Base-by-base conservation (phyloP, 2,113 vertebrate genomes). In the Condylura cristata region DNA sequence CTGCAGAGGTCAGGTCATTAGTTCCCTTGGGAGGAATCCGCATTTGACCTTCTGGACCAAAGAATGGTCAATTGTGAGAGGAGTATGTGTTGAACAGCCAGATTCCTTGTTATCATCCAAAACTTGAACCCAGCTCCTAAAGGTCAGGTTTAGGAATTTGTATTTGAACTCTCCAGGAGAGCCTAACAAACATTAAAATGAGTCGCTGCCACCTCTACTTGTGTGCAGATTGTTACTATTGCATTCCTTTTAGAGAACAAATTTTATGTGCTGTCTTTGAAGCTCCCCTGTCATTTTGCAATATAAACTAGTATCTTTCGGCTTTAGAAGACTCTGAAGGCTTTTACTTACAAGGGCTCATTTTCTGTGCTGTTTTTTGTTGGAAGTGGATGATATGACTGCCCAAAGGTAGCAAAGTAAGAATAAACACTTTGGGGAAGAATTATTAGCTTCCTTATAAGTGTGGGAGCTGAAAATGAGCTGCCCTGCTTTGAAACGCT, bases 301-400 rank as follows among this genome's bases (percentile, higher is more conserved):
- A n/a, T 48, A 63, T 84, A 84, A 87, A 81, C 18, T 41, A 1
- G 1, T 68, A 5, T 82, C 78, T 44, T n/a, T 90, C 72, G 74
- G 68, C 11, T 68, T 86, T 66, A 1, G 56, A 68, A 84, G 22
- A 51, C 32, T 56, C 20, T 30, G 58, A 30, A 82, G 32, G 24
- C 22, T 71, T 94, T 94, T 58, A n/a, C 17, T 93, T 48, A 74
- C 22, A 63, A 86, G 26, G 32, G 10, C 6, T 88, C 44, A 51
- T 81, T 90, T 96, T 88, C 48, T 30, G 22, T 71, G 84, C 76
- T 41, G 37, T 74, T 14, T 95, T 91, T 95, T 91, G 81, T 84
- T 68, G 56, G 66, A 76, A 85, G 18, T 46, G 6, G 13, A 84
- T 86, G 70, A 65, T 87, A 41, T 34, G 41, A 65, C 32, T 76